These are phyloP conservation scores for Vanacampus margaritifer DNA, from an alignment of 2,113 vertebrate genomes.

Conservation along the genomic window DNA sequence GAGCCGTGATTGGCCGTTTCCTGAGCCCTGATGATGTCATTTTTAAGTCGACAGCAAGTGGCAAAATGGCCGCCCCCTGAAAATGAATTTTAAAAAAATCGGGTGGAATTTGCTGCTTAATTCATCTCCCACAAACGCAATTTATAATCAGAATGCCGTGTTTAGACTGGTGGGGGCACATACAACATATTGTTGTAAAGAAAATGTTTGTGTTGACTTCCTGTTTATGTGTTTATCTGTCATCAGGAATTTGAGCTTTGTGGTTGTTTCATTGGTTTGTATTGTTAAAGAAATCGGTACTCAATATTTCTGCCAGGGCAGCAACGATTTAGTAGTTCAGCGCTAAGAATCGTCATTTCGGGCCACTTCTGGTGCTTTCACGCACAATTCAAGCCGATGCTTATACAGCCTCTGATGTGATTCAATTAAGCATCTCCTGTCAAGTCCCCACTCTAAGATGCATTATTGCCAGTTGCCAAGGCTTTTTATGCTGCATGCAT, in stretches of 20 bases:
- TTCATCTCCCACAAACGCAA: no score
- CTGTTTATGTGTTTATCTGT: background rate
- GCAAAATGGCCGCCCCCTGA: no score
- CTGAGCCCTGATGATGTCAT: no score
- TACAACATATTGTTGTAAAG: no score
- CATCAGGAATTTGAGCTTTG: background rate
- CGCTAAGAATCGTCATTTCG: background rate
- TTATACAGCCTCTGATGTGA: slow-evolving; percentile 14
- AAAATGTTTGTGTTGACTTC: no score
- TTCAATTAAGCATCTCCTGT: background rate
- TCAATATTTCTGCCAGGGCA: background rate
- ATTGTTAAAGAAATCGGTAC: background rate
- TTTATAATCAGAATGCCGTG: no score
- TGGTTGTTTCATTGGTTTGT: background rate
- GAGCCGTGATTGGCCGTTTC: no score
- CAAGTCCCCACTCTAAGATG: background rate
- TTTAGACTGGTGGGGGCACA: no score
- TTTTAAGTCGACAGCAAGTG: no score
- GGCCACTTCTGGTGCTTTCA: background rate
- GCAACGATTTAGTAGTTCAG: background rate
- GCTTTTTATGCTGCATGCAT: slow-evolving; percentile 12
- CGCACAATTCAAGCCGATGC: slow-evolving; percentile 10
- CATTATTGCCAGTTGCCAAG: background rate
- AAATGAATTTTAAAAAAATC: no score
- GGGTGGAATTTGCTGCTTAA: no score